Conservation (phyloP, 1,140 invertebrate species). For the Cyclargus thomasi region DNA sequence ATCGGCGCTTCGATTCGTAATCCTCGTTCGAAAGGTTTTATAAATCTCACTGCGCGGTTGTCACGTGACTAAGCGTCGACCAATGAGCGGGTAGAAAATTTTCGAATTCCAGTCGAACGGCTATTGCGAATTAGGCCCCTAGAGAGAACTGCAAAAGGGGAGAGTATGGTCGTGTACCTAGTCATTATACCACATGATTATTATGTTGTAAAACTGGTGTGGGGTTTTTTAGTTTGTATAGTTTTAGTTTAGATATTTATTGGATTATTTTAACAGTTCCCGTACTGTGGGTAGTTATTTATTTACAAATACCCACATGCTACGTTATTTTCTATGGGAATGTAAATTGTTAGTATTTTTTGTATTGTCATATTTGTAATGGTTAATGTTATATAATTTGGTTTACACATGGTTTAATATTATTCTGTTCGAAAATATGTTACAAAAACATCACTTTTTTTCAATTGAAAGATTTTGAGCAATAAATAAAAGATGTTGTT, state of each 20-base stretch:
- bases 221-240: conserved; percentile 19
- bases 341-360: conserved; percentile 9
- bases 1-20: conserved; percentile 23
- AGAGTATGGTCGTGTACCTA: conserved; percentile 62
- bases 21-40: too few species aligned
- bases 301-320: conserved; percentile 10
- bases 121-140: conserved; percentile 21
- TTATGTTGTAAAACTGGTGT: conserved; percentile 17
- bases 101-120: too few species aligned
- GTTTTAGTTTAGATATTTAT: conserved; percentile 22
- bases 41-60: too few species aligned
- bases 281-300: conserved; percentile 14
- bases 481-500: background rate
- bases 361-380: background rate
- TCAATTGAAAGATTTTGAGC: background rate
- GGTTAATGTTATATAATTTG: background rate
- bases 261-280: conserved; percentile 9
- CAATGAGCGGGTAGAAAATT: too few species aligned
- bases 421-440: background rate
- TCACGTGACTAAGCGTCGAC: too few species aligned
- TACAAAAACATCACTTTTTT: background rate
- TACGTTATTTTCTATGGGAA: background rate
- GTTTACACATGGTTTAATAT: background rate
- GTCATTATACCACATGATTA: conserved; percentile 66
- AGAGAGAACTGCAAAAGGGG: conserved; percentile 33